A percentile compares a stretch with the other conserved stretches of the same genome.
Evolutionary conservation across 1,140 invertebrate species (phyloP).

Genomic region (Papilio dardanus): DNA sequence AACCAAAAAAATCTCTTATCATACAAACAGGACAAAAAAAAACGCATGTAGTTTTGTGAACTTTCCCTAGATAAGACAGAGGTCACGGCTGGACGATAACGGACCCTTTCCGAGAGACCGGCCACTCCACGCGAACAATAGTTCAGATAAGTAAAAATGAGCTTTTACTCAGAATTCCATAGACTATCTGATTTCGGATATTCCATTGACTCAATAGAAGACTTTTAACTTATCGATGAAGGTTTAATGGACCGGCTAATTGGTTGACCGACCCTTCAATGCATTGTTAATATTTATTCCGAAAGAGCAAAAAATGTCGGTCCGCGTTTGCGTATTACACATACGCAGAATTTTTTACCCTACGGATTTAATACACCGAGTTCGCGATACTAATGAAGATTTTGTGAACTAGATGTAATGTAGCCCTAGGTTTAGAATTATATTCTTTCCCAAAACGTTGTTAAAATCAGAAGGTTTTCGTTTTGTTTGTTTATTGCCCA

Average conservation of each 20-base stretch:
- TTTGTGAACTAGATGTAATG: too few species aligned
- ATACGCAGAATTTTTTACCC: too few species aligned
- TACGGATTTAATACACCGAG: too few species aligned
- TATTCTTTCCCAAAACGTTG: too few species aligned
- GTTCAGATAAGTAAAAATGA: slow-evolving; percentile 32
- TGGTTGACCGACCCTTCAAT: too few species aligned
- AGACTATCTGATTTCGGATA: neutral
- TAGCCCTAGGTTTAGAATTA: too few species aligned
- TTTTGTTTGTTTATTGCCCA: too few species aligned
- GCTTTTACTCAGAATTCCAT: slow-evolving; percentile 3
- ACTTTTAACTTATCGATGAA: neutral
- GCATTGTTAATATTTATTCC: too few species aligned
- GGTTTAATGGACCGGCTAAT: neutral
- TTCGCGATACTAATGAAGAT: too few species aligned
- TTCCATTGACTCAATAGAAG: neutral
- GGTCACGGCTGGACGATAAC: slow-evolving; percentile 53
- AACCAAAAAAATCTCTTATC: slow-evolving; percentile 40
- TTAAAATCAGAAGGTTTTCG: too few species aligned
- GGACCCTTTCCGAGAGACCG: slow-evolving; percentile 44
- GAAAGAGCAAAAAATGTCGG: too few species aligned
- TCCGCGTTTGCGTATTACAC: too few species aligned
- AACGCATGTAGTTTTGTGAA: slow-evolving; percentile 36
- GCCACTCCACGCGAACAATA: slow-evolving; percentile 44
- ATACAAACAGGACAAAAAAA: slow-evolving; percentile 43
- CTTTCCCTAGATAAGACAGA: slow-evolving; percentile 51